Evolutionary conservation across 2,888 invertebrate genomes (phyloP).

Genomic region (Spilosoma lubricipeda): DNA sequence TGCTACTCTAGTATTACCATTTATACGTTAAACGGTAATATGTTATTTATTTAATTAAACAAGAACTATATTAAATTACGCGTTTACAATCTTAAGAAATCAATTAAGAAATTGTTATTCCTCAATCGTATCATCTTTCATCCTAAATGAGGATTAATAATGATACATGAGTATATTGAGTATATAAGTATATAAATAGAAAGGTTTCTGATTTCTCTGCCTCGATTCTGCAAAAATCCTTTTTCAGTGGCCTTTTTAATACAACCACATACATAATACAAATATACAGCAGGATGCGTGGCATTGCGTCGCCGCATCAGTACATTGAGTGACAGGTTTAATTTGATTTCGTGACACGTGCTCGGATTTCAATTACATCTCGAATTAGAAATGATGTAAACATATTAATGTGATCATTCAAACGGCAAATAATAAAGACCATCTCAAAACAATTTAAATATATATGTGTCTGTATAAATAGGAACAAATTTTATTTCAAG

Average conservation of each 20-base stretch:
- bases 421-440: constrained; percentile 11
- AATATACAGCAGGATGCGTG: background rate
- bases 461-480: background rate
- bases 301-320: background rate
- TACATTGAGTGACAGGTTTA: constrained; percentile 22
- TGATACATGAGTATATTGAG: too few species aligned
- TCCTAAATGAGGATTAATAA: too few species aligned
- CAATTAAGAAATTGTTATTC: background rate
- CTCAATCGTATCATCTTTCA: too few species aligned
- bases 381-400: constrained; percentile 41
- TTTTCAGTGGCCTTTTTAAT: background rate
- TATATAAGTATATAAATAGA: too few species aligned
- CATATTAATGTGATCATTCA: constrained; percentile 32
- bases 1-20: background rate
- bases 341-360: constrained; percentile 39
- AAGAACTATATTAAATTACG: constrained; percentile 3
- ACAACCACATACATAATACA: background rate
- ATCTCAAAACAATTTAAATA: background rate
- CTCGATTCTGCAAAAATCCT: background rate
- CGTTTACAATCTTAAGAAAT: constrained; percentile 15
- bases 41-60: background rate
- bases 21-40: background rate
- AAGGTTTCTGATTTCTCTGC: background rate
- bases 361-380: constrained; percentile 41
- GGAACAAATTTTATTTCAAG: too few species aligned